These are phyloP conservation scores for Gambusia holbrooki DNA, from an alignment of 2,113 vertebrate species.

Conservation along the genomic window DNA sequence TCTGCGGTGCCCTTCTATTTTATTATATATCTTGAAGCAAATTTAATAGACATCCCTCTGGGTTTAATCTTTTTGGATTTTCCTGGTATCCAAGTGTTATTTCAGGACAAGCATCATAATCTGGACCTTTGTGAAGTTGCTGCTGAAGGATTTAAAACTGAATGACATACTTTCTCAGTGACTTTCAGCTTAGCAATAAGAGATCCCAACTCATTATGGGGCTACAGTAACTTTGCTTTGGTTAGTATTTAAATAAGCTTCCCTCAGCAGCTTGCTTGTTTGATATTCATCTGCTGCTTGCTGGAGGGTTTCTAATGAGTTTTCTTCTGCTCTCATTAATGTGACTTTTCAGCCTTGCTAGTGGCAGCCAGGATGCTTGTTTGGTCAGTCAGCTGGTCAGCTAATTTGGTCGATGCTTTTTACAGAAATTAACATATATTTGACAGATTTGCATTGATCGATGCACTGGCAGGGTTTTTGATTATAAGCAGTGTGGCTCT, in stretches of 20 bases:
- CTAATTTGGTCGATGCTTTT: background rate
- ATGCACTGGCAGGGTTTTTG: background rate
- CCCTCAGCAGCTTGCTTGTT: conserved; percentile 37
- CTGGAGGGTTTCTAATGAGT: conserved; percentile 26
- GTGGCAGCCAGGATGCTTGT: background rate
- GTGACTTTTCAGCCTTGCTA: conserved; percentile 20
- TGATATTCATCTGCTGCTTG: conserved; percentile 44
- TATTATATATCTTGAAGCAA: conserved; percentile 21
- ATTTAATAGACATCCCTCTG: conserved; percentile 4
- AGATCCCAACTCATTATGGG: conserved; percentile 48
- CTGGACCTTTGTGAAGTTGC: conserved; percentile 22
- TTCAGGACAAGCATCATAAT: conserved; percentile 15
- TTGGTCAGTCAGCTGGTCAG: background rate
- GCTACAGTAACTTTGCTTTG: conserved; percentile 49
- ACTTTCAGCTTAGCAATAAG: conserved; percentile 22
- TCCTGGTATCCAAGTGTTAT: background rate
- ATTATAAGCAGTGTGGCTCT: background rate
- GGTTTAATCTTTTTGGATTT: background rate
- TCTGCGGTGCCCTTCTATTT: conserved; percentile 7
- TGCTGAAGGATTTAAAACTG: conserved; percentile 19
- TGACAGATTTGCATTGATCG: background rate
- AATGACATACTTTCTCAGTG: conserved; percentile 11
- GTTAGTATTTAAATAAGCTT: conserved; percentile 57
- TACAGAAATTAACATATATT: background rate
- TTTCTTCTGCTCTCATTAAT: conserved; percentile 29